These are phyloP conservation scores for Anas platyrhynchos DNA, from an alignment of 2,113 vertebrate species.

Conservation along the genomic window DNA sequence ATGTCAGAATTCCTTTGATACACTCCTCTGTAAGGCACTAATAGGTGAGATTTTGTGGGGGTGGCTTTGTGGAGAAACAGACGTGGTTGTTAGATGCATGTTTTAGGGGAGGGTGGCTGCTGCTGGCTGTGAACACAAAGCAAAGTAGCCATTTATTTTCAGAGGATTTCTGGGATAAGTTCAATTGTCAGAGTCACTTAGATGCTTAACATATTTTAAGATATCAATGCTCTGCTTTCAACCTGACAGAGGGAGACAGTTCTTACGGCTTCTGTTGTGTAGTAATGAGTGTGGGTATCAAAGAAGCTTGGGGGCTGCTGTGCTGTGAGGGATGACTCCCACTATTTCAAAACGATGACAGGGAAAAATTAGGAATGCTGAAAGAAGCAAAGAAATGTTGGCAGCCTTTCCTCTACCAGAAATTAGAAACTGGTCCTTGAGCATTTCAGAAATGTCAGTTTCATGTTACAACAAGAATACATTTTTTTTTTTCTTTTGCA, in stretches of 20 bases:
- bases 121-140: not conserved
- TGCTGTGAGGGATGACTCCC: not conserved
- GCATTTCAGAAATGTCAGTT: conserved; percentile 11
- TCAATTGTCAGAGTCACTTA: not conserved
- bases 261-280: not conserved
- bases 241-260: not conserved
- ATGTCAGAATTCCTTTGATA: not conserved
- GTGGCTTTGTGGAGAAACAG: not conserved
- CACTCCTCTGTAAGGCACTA: not conserved
- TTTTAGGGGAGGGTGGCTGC: not conserved
- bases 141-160: not conserved
- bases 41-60: not conserved
- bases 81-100: not conserved
- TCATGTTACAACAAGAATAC: not conserved
- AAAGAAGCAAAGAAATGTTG: not conserved
- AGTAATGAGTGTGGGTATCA: not conserved
- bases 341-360: not conserved
- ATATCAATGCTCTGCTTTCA: not conserved
- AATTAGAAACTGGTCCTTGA: not conserved
- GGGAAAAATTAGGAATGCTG: not conserved
- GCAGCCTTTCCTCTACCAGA: not conserved
- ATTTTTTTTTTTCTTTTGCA: not conserved
- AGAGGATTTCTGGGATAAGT: not conserved
- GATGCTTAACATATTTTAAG: not conserved
- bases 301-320: not conserved